A percentile compares a stretch with the other conserved stretches of the same genome.
Conservation (phyloP, 2,888 invertebrate genomes). For the Psococerastis gibbosa region DNA sequence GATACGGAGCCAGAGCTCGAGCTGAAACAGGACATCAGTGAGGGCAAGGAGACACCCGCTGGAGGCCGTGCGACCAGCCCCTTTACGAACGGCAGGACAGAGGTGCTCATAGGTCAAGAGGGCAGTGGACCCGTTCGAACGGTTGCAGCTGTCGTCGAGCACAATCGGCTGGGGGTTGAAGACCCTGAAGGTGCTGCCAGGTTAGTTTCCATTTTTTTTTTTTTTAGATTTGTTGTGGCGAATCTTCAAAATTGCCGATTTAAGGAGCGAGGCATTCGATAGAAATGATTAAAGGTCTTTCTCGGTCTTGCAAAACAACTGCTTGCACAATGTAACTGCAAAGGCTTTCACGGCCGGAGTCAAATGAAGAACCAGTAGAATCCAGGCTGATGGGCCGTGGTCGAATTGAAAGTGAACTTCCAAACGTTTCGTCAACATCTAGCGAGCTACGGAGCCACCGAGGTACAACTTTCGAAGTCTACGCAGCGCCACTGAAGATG, state of each 20-base stretch:
- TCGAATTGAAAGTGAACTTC: too few species aligned
- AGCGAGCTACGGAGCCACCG: too few species aligned
- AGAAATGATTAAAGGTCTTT: too few species aligned
- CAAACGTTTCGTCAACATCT: too few species aligned
- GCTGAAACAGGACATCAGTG: slow-evolving; percentile 13
- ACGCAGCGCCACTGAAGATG: too few species aligned
- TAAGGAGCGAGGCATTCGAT: neutral
- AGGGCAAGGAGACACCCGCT: slow-evolving; percentile 18
- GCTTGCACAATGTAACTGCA: too few species aligned
- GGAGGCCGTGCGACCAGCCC: slow-evolving; percentile 32
- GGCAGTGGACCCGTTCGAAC: slow-evolving; percentile 23
- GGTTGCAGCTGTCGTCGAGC: slow-evolving; percentile 38
- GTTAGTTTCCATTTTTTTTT: slow-evolving; percentile 18
- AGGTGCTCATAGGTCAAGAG: slow-evolving; percentile 44
- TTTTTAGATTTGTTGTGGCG: neutral
- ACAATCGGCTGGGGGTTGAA: slow-evolving; percentile 21
- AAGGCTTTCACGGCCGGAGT: too few species aligned
- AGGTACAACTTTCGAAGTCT: too few species aligned
- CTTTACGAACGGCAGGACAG: slow-evolving; percentile 50
- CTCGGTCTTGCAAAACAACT: too few species aligned
- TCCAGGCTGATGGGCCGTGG: too few species aligned
- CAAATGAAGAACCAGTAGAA: too few species aligned
- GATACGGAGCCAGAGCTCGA: slow-evolving; percentile 8
- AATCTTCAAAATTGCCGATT: slow-evolving; percentile 3
- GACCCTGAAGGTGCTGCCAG: slow-evolving; percentile 24